These are phyloP conservation scores for Erynnis tages DNA, from an alignment of 2,888 invertebrate species.

Conservation along the genomic window DNA sequence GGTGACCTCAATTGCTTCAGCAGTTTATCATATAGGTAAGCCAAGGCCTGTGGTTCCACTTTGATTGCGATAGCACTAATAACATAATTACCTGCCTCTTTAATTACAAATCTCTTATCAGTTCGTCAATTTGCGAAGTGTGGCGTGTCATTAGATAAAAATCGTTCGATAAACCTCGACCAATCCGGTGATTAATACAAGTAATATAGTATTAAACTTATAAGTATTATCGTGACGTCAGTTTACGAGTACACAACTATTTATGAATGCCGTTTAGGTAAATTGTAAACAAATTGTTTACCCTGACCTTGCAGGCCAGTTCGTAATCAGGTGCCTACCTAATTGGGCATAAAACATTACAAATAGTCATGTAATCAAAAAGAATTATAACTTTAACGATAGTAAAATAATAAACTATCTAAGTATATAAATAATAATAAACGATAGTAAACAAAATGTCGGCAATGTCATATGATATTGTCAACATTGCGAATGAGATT, in stretches of 20 bases:
- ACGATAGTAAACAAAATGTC: too few species aligned
- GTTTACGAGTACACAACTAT: not conserved
- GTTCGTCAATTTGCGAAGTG: not conserved
- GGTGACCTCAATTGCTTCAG: conserved; percentile 1
- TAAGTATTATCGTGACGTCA: not conserved
- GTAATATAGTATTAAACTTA: not conserved
- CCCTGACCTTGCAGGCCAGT: not conserved
- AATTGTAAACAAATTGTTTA: not conserved
- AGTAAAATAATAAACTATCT: too few species aligned
- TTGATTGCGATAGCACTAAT: conserved; percentile 11
- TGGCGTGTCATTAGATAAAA: conserved; percentile 24
- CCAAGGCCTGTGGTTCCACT: not conserved
- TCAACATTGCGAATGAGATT: too few species aligned
- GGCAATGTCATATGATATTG: too few species aligned
- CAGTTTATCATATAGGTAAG: not conserved
- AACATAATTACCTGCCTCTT: not conserved
- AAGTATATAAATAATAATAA: too few species aligned
- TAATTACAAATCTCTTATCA: not conserved
- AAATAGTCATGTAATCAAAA: too few species aligned
- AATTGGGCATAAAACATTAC: too few species aligned
- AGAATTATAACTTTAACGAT: too few species aligned
- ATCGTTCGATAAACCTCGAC: conserved; percentile 32
- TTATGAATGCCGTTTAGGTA: not conserved
- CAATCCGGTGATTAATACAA: conserved; percentile 25
- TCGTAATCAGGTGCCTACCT: too few species aligned